Base-by-base conservation (phyloP, 2,797 vertebrate genomes). In the Oreortyx pictus region DNA sequence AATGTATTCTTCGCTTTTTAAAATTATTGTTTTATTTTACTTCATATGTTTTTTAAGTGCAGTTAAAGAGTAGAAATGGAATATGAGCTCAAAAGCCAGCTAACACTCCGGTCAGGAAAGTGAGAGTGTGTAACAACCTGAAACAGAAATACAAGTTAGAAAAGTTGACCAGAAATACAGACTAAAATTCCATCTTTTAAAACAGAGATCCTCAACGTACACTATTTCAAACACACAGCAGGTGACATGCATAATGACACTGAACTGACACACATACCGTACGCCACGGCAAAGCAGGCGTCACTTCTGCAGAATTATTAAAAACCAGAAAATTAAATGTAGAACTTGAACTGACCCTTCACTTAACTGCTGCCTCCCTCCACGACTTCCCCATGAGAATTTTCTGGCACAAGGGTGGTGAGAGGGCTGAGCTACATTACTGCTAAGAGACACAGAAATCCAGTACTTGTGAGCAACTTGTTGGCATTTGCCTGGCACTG, bases 301-400 rank as follows among this genome's bases (percentile, higher is more conserved):
- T 22, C 75, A 59, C 25, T 93, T 86, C 68, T 24, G 41, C 54
- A 90, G 46, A 88, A 88, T 37, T 1, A 83, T 79, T 85, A 79
- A 49, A 75, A 72, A 93, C 33, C 62, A 88, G 65, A 82, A 82
- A 78, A 89, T 31, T 78, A 77, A 95, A 44, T 10, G 86, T 20
- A 87, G 80, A 90, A 70, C 62, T 87, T 75, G 62, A 86, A 87
- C 56, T 83, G 90, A 92, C 56, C 71, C 59, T 90, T 93, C 70
- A 87, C 89, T 90, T 88, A 87, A 90, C 82, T 95, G 93, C 52
- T 83, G 54, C 84, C 87, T 92, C 85, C 71, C 93, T 91, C 89
- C 86, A 89, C n/a, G 83, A 92, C 43, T 86, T 95, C 75, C 76
- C 88, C 74, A 76, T 35, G 56, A 92, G 92, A 92, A 61, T 77